These are phyloP conservation scores for Sturmia bella DNA, from an alignment of 2,888 invertebrate genomes.

Conservation along the genomic window DNA sequence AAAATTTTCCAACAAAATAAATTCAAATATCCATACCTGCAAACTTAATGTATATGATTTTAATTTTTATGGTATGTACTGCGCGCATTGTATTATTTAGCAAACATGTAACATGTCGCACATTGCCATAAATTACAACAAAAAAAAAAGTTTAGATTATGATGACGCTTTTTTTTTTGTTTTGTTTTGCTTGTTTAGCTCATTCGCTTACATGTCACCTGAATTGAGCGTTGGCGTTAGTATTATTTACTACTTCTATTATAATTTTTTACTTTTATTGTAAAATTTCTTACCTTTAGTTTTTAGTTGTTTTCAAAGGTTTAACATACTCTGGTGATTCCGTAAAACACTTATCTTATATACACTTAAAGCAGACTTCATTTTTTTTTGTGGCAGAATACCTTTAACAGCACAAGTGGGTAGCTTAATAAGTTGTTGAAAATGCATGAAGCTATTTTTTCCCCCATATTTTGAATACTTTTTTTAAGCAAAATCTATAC, in stretches of 20 bases:
- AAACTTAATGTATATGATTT: background rate
- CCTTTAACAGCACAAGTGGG: background rate
- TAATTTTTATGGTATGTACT: background rate
- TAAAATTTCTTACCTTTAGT: conserved; percentile 18
- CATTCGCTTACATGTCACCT: conserved; percentile 65
- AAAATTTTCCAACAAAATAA: background rate
- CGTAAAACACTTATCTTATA: conserved; percentile 33
- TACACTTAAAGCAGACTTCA: conserved; percentile 28
- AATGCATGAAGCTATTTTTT: background rate
- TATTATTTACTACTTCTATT: conserved; percentile 40
- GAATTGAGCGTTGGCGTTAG: conserved; percentile 58
- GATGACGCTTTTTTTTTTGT: conserved; percentile 19
- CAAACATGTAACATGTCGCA: conserved; percentile 19
- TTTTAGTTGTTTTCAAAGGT: conserved; percentile 21
- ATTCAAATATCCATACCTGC: background rate
- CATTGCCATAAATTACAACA: conserved; percentile 42
- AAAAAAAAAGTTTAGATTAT: conserved; percentile 41
- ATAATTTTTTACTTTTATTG: conserved; percentile 12
- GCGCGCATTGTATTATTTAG: conserved; percentile 16
- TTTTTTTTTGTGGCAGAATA: conserved; percentile 27
- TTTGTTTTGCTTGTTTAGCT: conserved; percentile 17
- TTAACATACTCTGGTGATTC: conserved; percentile 25
- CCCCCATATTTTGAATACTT: no score
- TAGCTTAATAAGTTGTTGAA: background rate
- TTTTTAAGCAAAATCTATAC: no score